Evolutionary conservation across 1,140 invertebrate species (phyloP), one percentile per base, ranked within the genome.

Genomic region (Saccostrea glomerata): DNA sequence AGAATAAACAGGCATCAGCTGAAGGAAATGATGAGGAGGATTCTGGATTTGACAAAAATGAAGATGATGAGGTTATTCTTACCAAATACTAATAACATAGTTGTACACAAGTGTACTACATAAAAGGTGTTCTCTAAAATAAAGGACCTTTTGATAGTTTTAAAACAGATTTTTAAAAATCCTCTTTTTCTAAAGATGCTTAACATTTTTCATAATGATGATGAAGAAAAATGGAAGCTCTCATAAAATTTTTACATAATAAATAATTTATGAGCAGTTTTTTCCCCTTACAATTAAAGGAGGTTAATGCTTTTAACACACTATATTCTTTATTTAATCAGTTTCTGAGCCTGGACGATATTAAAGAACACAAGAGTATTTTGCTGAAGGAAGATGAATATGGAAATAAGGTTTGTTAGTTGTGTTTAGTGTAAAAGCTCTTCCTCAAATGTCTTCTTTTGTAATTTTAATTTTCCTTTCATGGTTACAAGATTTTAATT

Each of bases 311-410:
- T 63, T 63, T 63, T 17, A 63, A 63, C 47, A 63, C n/a, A 63
- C n/a, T 36, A 25, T 82, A 36, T 13, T 6, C 40, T 89, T 88
- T n/a, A 87, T 23, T 90, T 91, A 4, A 17, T 17, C 89, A 94
- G 92, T 94, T 94, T 86, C 90, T 94, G 5, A 90, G 90, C 30
- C 84, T 94, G 82, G 94, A 94, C 92, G 94, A 94, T 85, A 90
- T 94, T 36, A 85, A 88, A 25, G 90, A 91, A 73, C 86, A 88
- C 30, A 92, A 92, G 17, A 92, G 93, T 70, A 91, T 92, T 20
- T 82, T 91, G 56, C 20, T 92, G 70, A 93, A 92, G 70, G 90
- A 92, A 60, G 91, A 92, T 83, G 84, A 60, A 25, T 63, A 20
- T 58, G 84, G 84, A 63, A 58, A 85, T 47, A 85, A 85, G 84